Evolutionary conservation across 2,113 vertebrate genomes (phyloP).

Genomic region (Uria lomvia): DNA sequence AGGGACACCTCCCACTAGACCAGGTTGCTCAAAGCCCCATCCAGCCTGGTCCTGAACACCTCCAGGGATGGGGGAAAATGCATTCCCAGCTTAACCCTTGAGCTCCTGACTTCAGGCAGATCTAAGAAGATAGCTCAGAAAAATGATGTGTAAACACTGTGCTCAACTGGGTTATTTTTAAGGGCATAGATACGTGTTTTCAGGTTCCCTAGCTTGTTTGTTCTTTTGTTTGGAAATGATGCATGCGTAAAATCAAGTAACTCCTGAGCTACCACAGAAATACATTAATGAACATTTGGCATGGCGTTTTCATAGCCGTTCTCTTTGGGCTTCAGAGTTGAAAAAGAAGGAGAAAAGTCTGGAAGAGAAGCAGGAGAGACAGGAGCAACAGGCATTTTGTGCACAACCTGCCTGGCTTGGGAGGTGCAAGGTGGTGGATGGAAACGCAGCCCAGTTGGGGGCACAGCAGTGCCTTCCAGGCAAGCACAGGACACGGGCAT

Average conservation of each 20-base stretch:
- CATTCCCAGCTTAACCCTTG: neutral
- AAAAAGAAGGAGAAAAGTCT: neutral
- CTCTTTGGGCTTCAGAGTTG: neutral
- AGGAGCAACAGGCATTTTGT: neutral
- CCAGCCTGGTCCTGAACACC: neutral
- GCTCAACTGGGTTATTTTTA: neutral
- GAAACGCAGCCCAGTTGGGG: accelerated
- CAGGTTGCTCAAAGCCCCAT: too few species aligned
- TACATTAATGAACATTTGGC: neutral
- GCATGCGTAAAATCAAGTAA: neutral
- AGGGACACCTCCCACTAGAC: too few species aligned
- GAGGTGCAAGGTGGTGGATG: neutral
- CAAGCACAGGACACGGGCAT: accelerated
- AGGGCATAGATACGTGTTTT: neutral
- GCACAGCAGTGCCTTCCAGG: accelerated
- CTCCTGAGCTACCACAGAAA: neutral
- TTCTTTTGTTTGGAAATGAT: neutral
- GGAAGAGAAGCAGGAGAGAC: neutral
- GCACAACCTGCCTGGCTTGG: neutral
- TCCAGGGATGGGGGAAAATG: neutral
- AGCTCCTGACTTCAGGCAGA: neutral
- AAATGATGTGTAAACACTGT: neutral
- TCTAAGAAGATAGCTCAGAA: neutral
- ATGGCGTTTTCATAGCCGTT: neutral
- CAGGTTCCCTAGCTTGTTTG: neutral